Percentiles rank a stretch among this genome's conserved stretches.
These are phyloP conservation scores for Brachypterus glaber DNA, from an alignment of 2,888 invertebrate genomes.

Conservation along the genomic window DNA sequence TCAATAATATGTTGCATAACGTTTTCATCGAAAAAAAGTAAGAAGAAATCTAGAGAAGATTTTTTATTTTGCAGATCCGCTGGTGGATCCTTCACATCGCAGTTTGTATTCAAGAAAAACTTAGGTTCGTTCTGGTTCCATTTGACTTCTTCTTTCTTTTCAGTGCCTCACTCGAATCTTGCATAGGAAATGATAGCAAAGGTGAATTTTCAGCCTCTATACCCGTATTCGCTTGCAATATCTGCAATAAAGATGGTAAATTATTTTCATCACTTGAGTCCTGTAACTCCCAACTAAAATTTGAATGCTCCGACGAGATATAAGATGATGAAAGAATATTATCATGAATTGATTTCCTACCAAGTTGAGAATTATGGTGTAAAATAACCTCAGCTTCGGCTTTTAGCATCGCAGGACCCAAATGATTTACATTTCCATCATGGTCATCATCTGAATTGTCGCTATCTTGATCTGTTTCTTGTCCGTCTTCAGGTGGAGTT, in stretches of 20 bases:
- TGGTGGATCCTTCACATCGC: slow-evolving; percentile 3
- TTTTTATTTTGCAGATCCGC: not conserved
- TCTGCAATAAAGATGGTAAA: too few species aligned
- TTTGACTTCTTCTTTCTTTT: slow-evolving; percentile 1
- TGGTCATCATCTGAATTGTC: slow-evolving; percentile 12
- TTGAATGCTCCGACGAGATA: too few species aligned
- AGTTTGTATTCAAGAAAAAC: not conserved
- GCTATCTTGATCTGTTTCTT: slow-evolving; percentile 11
- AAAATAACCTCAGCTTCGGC: slow-evolving; percentile 7
- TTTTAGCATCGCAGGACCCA: slow-evolving; percentile 9
- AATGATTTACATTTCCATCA: slow-evolving; percentile 6
- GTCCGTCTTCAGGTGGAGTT: slow-evolving; percentile 9
- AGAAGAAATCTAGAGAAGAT: slow-evolving; percentile 8
- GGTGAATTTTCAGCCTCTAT: too few species aligned
- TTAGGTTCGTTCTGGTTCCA: slow-evolving; percentile 1
- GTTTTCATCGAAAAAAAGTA: slow-evolving; percentile 14
- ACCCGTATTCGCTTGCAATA: too few species aligned
- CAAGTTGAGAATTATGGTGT: not conserved
- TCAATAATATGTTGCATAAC: slow-evolving; percentile 7
- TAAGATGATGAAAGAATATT: too few species aligned
- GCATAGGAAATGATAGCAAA: too few species aligned
- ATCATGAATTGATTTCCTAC: slow-evolving; percentile 1
- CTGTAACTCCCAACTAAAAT: too few species aligned
- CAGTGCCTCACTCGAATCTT: too few species aligned
- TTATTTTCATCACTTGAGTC: too few species aligned